Percentiles rank a stretch among this genome's conserved stretches.
phyloP scores from a whole-genome alignment of 92 coral and sea anemone species.

The Umimayanthus kanabou region DNA sequence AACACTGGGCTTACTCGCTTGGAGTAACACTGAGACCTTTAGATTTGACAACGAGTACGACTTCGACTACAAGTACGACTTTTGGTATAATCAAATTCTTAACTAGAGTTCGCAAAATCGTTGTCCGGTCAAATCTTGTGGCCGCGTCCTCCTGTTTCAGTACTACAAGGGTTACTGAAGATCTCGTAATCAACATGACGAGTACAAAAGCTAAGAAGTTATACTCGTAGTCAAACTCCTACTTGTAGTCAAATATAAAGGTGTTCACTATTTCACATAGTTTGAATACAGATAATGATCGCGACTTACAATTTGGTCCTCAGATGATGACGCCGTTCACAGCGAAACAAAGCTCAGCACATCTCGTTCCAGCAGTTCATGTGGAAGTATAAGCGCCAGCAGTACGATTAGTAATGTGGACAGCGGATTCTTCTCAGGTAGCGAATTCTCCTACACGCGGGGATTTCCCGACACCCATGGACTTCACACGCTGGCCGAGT shows the following conservation, averaged over 20 bases:
- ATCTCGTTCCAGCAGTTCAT: constrained; percentile 22
- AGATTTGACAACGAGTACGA: no score
- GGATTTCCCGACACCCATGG: constrained; percentile 56
- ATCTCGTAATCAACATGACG: no score
- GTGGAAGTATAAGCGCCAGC: constrained; percentile 27
- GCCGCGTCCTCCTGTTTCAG: no score
- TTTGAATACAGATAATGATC: neutral
- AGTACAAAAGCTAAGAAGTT: no score
- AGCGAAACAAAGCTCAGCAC: neutral
- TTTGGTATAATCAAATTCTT: no score
- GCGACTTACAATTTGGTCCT: neutral
- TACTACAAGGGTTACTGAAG: no score
- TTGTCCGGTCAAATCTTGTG: no score
- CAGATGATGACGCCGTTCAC: neutral
- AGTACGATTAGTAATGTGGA: constrained; percentile 22
- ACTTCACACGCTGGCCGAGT: constrained; percentile 95
- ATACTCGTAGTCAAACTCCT: no score
- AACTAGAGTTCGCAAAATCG: no score
- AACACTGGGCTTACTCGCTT: neutral
- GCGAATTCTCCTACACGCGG: constrained; percentile 23
- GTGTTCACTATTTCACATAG: neutral
- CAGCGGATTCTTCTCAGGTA: constrained; percentile 19
- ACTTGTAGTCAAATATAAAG: no score
- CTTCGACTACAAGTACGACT: no score
- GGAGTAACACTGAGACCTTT: no score